Percentiles rank a stretch among this genome's conserved stretches.
phyloP scores from a whole-genome alignment of 2,888 invertebrate species.

The Bruchidius siliquastri region DNA sequence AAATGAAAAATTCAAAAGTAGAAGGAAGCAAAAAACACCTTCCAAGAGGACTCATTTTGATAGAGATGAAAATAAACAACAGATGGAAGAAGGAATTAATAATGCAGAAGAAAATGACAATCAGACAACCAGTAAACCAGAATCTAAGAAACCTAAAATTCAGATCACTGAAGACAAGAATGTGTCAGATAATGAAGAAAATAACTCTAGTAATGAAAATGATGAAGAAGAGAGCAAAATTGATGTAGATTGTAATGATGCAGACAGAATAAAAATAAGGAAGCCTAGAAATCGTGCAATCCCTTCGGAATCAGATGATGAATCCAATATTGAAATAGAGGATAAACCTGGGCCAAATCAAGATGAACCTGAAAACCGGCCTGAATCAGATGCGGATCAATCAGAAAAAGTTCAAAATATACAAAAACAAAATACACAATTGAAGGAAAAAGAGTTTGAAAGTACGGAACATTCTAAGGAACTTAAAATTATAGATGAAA shows the following conservation, averaged over 20 bases:
- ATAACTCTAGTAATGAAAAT: background rate
- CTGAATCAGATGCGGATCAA: background rate
- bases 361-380: background rate
- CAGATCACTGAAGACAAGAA: background rate
- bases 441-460: background rate
- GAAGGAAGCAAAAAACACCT: background rate
- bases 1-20: background rate
- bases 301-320: background rate
- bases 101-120: background rate
- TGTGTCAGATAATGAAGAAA: conserved; percentile 1
- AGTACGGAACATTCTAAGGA: background rate
- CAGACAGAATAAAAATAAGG: background rate
- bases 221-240: background rate
- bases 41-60: background rate
- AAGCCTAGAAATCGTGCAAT: background rate
- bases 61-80: no score
- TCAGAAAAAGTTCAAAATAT: background rate
- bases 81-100: no score
- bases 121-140: background rate
- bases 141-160: background rate
- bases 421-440: background rate
- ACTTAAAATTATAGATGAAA: background rate
- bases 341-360: background rate
- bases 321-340: background rate
- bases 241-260: background rate